phyloP scores from a whole-genome alignment of 2,797 vertebrate genomes.

The Sciurus carolinensis region DNA sequence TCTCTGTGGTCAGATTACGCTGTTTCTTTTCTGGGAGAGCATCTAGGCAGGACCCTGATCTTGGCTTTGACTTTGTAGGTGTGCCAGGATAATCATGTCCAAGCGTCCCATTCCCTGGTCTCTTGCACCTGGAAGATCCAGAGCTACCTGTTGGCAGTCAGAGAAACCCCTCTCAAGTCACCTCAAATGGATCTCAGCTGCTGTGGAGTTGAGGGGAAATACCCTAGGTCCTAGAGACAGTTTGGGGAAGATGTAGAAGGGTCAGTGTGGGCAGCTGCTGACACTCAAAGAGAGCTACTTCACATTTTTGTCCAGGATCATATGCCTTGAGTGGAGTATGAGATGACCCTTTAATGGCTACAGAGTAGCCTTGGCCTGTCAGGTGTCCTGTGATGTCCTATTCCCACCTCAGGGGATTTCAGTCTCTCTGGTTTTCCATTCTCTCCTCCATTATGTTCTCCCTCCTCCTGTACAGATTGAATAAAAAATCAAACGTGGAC shows the following conservation, averaged over 20 bases:
- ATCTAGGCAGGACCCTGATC: rapidly evolving
- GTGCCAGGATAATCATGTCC: not conserved
- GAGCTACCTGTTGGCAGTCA: not conserved
- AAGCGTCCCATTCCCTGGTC: not conserved
- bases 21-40: not conserved
- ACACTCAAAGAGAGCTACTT: not conserved
- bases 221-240: not conserved
- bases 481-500: not conserved
- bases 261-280: not conserved
- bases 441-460: not conserved
- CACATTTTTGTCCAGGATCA: no score
- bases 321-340: not conserved
- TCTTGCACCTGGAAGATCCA: no score
- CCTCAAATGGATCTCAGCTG: not conserved
- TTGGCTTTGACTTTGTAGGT: not conserved
- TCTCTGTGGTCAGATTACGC: no score
- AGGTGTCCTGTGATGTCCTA: rapidly evolving
- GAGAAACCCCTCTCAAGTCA: not conserved
- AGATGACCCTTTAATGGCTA: no score
- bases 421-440: not conserved
- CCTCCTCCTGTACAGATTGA: no score
- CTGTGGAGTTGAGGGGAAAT: not conserved
- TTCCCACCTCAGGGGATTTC: not conserved
- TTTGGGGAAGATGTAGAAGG: not conserved
- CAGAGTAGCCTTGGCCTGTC: not conserved